phyloP scores from a whole-genome alignment of 2,888 invertebrate genomes.

The Petrolisthes manimaculis region DNA sequence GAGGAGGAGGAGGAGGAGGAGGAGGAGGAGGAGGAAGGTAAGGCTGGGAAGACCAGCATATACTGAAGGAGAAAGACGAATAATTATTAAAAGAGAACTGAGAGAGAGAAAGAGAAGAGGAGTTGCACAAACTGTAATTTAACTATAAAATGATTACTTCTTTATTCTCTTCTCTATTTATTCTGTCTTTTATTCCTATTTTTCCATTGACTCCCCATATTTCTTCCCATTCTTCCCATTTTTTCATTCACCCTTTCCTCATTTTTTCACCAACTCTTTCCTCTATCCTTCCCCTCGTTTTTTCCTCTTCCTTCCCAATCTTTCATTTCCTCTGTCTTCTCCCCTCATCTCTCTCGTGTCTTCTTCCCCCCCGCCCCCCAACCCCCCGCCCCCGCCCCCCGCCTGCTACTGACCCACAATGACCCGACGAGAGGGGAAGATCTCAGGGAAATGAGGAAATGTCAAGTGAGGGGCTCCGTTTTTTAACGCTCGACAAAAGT shows the following conservation, averaged over 20 bases:
- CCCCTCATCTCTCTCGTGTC: background rate
- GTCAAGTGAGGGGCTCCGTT: conserved; percentile 22
- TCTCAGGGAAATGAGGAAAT: conserved; percentile 49
- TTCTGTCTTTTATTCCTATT: background rate
- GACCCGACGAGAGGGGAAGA: conserved; percentile 35
- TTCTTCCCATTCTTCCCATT: background rate
- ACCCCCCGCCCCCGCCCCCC: background rate
- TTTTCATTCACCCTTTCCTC: background rate
- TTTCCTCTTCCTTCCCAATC: background rate
- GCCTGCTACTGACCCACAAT: conserved; percentile 38
- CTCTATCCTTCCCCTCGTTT: background rate
- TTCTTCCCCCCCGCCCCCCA: background rate
- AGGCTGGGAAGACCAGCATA: background rate
- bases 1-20: conserved; percentile 14
- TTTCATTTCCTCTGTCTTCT: background rate
- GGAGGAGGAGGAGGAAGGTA: conserved; percentile 13
- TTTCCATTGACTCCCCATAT: background rate
- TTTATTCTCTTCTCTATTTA: background rate
- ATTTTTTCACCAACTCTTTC: background rate
- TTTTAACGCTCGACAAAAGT: conserved; percentile 18
- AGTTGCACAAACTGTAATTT: background rate
- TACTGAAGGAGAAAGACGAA: background rate
- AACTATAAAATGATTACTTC: background rate
- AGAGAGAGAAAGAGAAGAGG: background rate
- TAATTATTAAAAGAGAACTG: background rate